Conservation (phyloP, 2,888 invertebrate genomes). For the Andrena camellia region DNA sequence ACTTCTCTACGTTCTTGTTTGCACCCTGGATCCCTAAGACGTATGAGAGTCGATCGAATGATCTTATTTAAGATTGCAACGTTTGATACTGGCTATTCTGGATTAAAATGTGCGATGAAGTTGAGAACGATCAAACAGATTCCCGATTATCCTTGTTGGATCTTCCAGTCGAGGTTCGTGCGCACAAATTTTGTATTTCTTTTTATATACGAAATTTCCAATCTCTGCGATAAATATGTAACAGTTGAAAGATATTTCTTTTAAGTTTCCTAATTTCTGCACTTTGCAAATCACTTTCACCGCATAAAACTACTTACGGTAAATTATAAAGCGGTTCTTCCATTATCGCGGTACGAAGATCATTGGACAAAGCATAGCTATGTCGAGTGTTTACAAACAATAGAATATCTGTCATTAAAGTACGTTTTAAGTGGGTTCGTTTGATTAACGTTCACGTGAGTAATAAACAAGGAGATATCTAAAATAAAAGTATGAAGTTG, state of each 20-base stretch:
- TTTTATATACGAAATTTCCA: not conserved
- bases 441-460: not conserved
- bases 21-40: conserved; percentile 3
- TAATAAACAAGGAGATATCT: not conserved
- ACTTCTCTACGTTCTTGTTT: conserved; percentile 2
- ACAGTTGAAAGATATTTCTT: not conserved
- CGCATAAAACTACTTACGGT: not conserved
- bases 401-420: not conserved
- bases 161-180: conserved; percentile 80
- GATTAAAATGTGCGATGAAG: conserved; percentile 66
- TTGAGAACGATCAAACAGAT: conserved; percentile 41
- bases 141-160: conserved; percentile 72
- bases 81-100: conserved; percentile 3
- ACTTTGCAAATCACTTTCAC: not conserved
- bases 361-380: not conserved
- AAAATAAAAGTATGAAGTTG: conserved; percentile 24
- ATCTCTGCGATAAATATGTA: not conserved
- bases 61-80: conserved; percentile 44
- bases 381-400: conserved; percentile 53
- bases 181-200: not conserved
- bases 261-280: not conserved
- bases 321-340: not conserved
- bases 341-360: not conserved
- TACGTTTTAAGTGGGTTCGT: not conserved
- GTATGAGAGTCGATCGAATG: conserved; percentile 52